Base-by-base conservation (phyloP, 2,888 invertebrate species). In the Cheilosia scutellata region DNA sequence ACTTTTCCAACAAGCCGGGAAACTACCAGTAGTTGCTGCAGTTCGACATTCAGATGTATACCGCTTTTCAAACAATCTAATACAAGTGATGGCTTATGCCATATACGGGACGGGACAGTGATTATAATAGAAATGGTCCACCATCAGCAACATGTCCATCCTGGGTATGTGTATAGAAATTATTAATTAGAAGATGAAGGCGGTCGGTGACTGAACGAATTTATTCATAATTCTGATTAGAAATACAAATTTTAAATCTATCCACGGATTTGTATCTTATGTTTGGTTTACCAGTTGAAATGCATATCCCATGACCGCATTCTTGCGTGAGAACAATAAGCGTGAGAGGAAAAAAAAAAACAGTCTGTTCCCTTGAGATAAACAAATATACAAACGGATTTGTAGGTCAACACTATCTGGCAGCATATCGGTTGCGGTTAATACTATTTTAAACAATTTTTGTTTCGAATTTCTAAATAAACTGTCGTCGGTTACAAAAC, bases 21-120 rank as follows among this genome's bases (percentile, higher is more conserved):
- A 20, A 37, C 55, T 29, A 4, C 37, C 37, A 37, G 37, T 37
- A 58, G 55, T 40, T 11, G 75, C 66, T 27, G 31, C 37, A 37
- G n/a, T 29, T 20, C 37, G 16, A n/a, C 37, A 40, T 68, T 55
- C 47, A 60, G 40, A 53, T 62, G 53, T 57, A 40, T 42, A 40
- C 20, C 20, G 13, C 58, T 27, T 58, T 60, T 65, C 70, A 58
- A 40, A 55, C 47, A 63, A 75, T 42, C 78, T 84, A 80, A 84
- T 75, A 75, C 83, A 70, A 84, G 80, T 80, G 84, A 84, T 80
- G 75, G 57, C 27, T 70, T 47, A 51, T 75, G 66, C 58, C 57
- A 49, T 72, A n/a, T 42, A 47, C 47, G 79, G 58, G 49, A 49
- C 75, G 27, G 65, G 66, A 68, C 72, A 74, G 55, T 78, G 72